Percentiles rank a stretch among this genome's conserved stretches.
These are phyloP conservation scores for Ptychobarbus kaznakovi DNA, from an alignment of 2,797 vertebrate genomes.

Conservation along the genomic window DNA sequence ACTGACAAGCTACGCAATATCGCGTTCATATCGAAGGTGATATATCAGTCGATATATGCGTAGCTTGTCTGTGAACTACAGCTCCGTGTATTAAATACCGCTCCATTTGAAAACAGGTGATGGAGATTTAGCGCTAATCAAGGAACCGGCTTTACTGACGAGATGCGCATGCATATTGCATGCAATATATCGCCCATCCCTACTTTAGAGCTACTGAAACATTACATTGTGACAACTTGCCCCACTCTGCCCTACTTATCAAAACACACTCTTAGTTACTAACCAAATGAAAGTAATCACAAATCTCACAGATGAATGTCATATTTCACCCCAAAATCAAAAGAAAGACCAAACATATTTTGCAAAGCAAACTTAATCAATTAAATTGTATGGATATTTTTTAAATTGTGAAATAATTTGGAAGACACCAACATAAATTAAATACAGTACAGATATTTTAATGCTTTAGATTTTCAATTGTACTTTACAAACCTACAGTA, in stretches of 20 bases:
- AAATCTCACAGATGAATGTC: background rate
- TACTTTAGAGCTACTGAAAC: background rate
- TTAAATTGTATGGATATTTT: background rate
- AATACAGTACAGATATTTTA: background rate
- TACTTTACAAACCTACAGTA: background rate
- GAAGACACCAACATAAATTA: background rate
- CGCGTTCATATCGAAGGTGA: too few relatives aligned
- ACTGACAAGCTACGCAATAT: too few relatives aligned
- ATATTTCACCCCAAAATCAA: background rate
- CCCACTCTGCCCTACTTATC: background rate
- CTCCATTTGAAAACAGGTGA: too few relatives aligned
- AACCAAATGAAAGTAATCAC: background rate
- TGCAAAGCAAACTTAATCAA: background rate
- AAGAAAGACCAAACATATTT: background rate
- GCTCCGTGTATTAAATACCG: too few relatives aligned
- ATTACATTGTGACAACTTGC: background rate
- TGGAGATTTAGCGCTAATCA: too few relatives aligned
- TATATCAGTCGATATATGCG: too few relatives aligned
- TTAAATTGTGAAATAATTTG: background rate
- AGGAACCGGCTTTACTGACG: too few relatives aligned
- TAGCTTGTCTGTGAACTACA: too few relatives aligned
- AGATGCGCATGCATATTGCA: too few relatives aligned
- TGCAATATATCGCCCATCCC: too few relatives aligned
- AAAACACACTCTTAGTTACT: background rate
- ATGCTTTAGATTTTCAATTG: background rate